Evolutionary conservation across 2,888 invertebrate species (phyloP), one percentile per base, ranked within the genome.

Genomic region (Operophtera brumata): DNA sequence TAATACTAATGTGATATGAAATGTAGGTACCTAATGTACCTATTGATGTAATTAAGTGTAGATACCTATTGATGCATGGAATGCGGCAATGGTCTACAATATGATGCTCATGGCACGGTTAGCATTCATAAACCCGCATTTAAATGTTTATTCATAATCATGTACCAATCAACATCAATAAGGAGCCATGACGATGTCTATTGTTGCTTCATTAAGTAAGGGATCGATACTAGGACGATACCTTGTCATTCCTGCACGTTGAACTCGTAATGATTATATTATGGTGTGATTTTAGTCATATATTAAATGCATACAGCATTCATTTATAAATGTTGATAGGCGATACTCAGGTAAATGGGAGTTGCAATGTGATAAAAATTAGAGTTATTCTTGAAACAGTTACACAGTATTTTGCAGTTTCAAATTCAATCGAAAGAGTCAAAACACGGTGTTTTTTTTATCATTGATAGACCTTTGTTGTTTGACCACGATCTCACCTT

Each of bases 31-130:
- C 59, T 61, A 67, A n/a, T n/a, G n/a, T n/a, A n/a, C n/a, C n/a
- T n/a, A n/a, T n/a, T n/a, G n/a, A n/a, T 25, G 11, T 32, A 48
- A 81, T 82, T 84, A 78, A 80, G 74, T 70, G 65, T 68, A 71
- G 70, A 20, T 30, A 26, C 2, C 26, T n/a, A 20, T 20, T 75
- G 74, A 62, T 66, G 69, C 62, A 69, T 69, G 82, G 88, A 87
- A 89, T 88, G 88, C 88, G 88, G 86, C 71, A 86, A 82, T 73
- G 77, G 77, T 78, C 80, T 78, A 80, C 79, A 73, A 74, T 73
- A 78, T 77, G 74, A 79, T 77, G 79, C 78, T 71, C 67, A 75
- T 71, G 68, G 63, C 84, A 76, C 72, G 78, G 61, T 62, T 74
- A 69, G 84, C 80, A 87, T 84, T 82, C 78, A 77, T 73, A 73